Evolutionary conservation across 2,888 invertebrate species (phyloP).

Genomic region (Oasisia sp.): DNA sequence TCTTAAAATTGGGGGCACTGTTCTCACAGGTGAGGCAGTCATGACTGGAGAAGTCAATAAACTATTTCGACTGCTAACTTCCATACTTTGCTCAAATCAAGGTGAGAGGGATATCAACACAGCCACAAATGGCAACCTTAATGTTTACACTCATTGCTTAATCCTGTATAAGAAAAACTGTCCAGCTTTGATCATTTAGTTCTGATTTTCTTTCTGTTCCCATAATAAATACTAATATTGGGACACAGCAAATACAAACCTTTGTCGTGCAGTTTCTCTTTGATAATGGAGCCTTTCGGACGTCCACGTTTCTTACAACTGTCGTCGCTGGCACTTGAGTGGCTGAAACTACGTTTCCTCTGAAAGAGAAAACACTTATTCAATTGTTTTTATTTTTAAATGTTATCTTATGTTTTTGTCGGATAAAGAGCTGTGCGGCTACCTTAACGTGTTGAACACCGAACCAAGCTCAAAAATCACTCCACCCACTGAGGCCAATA

Average conservation of each 20-base stretch:
- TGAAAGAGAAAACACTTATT: background rate
- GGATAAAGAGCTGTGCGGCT: background rate
- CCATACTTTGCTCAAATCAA: no score
- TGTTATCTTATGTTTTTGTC: background rate
- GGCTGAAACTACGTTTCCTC: conserved; percentile 17
- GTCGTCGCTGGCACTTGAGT: background rate
- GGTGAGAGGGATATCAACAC: no score
- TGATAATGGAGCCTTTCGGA: background rate
- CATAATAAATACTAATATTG: no score
- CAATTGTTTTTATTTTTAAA: background rate
- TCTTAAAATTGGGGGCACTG: no score
- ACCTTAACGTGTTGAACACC: background rate
- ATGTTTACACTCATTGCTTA: no score
- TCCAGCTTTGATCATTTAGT: no score
- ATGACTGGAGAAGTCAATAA: no score
- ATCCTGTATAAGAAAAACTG: no score
- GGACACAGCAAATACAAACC: background rate
- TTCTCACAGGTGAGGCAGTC: no score
- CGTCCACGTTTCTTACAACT: background rate
- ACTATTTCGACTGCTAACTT: no score
- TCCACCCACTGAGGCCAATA: background rate
- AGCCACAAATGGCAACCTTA: no score
- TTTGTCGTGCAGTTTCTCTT: background rate
- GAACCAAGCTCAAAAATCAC: background rate
- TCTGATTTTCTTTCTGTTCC: no score